Percentiles rank a stretch among this genome's conserved stretches.
Conservation (phyloP, 1,140 invertebrate genomes). For the Neoseiulus cucumeris region DNA sequence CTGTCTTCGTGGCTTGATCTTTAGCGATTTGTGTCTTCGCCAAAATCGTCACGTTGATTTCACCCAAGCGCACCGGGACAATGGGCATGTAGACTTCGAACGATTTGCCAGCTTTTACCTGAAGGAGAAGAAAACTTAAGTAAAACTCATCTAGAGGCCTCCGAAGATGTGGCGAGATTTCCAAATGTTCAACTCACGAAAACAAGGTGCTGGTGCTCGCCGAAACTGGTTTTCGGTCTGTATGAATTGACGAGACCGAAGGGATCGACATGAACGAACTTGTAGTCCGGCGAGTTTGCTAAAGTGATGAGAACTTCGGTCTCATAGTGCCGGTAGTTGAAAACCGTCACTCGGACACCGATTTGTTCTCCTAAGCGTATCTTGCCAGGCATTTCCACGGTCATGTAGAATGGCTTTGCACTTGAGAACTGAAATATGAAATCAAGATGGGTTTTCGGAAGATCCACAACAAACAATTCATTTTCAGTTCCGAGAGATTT, state of each 20-base stretch:
- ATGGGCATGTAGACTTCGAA: conserved; percentile 62
- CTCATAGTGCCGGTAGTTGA: conserved; percentile 69
- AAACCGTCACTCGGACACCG: conserved; percentile 70
- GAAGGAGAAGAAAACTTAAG: not conserved
- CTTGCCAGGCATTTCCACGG: conserved; percentile 66
- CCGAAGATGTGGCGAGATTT: not conserved
- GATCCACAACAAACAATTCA: not conserved
- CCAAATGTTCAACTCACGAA: conserved; percentile 43
- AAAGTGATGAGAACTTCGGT: conserved; percentile 51
- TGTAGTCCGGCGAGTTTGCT: conserved; percentile 62
- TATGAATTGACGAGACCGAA: conserved; percentile 51
- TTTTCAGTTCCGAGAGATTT: conserved; percentile 7
- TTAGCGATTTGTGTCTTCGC: conserved; percentile 65
- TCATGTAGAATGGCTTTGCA: conserved; percentile 75
- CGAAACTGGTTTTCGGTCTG: conserved; percentile 61
- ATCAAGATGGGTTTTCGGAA: too few relatives aligned
- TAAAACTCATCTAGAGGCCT: not conserved
- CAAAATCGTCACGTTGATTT: conserved; percentile 54
- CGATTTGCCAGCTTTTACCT: conserved; percentile 28
- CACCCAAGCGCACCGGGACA: conserved; percentile 55
- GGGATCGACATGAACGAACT: conserved; percentile 81
- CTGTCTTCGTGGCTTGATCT: conserved; percentile 45
- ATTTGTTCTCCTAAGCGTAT: conserved; percentile 80
- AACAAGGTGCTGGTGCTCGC: conserved; percentile 81
- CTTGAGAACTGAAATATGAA: conserved; percentile 43